These are phyloP conservation scores for Petroica traversi DNA, from an alignment of 2,113 vertebrate genomes.

Conservation along the genomic window DNA sequence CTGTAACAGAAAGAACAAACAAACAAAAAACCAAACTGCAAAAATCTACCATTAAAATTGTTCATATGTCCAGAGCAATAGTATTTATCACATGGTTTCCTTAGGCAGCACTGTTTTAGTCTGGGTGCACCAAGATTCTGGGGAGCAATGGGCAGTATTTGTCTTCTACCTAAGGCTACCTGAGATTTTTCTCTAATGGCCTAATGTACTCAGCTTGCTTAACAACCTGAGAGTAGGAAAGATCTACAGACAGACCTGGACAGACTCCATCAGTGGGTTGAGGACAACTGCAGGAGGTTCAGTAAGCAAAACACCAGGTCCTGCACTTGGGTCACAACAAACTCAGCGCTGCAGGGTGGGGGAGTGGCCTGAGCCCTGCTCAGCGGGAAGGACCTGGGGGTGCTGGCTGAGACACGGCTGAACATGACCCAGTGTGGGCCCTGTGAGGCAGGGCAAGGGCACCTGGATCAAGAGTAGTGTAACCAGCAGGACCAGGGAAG, in stretches of 20 bases:
- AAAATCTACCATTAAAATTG: background rate
- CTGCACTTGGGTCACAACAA: background rate
- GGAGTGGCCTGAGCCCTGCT: background rate
- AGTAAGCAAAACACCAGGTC: background rate
- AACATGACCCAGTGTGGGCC: background rate
- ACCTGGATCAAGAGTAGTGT: background rate
- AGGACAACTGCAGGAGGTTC: background rate
- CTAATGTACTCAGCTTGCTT: background rate
- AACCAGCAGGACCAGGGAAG: background rate
- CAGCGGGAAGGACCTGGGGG: background rate
- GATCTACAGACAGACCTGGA: background rate
- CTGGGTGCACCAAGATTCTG: background rate
- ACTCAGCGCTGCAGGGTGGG: accelerated
- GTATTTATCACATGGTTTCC: background rate
- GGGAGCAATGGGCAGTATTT: background rate
- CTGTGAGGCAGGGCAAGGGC: background rate
- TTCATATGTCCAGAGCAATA: background rate
- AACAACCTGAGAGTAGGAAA: background rate
- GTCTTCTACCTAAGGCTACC: background rate
- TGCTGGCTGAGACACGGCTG: background rate
- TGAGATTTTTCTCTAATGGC: background rate
- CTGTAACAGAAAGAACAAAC: background rate
- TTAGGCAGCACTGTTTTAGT: background rate
- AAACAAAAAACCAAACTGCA: too few relatives aligned
- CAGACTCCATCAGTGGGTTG: background rate